Conservation (phyloP, 2,797 vertebrate genomes). For the Sebastes matsubarae region DNA sequence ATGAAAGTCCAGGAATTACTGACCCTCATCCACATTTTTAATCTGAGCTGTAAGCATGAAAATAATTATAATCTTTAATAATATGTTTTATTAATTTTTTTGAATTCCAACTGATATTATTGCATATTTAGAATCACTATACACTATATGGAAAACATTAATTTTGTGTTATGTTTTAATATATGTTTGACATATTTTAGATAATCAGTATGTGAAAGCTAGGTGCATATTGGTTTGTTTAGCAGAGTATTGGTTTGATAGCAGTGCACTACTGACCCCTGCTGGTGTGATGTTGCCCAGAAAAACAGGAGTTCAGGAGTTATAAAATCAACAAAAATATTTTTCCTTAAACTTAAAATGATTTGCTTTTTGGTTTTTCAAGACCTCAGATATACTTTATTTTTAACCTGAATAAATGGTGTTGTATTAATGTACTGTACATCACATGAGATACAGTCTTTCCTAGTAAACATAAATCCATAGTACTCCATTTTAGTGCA, state of each 20-base stretch:
- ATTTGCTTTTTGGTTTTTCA: neutral
- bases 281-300: conserved; percentile 45
- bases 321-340: neutral
- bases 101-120: neutral
- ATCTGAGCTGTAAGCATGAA: conserved; percentile 24
- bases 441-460: neutral
- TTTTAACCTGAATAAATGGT: neutral
- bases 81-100: neutral
- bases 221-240: conserved; percentile 8
- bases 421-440: neutral
- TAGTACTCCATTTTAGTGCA: neutral
- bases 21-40: conserved; percentile 43
- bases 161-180: neutral
- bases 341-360: neutral
- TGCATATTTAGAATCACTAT: neutral
- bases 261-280: conserved; percentile 78
- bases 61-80: conserved; percentile 32
- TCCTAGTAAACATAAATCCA: neutral
- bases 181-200: neutral
- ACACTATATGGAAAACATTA: neutral
- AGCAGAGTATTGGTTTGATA: neutral
- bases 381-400: neutral
- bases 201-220: conserved; percentile 8
- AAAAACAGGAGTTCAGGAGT: neutral
- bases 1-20: conserved; percentile 36